A percentile compares a stretch with the other conserved stretches of the same genome.
Conservation (phyloP, 2,888 invertebrate species). For the Ypsolopha scabrella region DNA sequence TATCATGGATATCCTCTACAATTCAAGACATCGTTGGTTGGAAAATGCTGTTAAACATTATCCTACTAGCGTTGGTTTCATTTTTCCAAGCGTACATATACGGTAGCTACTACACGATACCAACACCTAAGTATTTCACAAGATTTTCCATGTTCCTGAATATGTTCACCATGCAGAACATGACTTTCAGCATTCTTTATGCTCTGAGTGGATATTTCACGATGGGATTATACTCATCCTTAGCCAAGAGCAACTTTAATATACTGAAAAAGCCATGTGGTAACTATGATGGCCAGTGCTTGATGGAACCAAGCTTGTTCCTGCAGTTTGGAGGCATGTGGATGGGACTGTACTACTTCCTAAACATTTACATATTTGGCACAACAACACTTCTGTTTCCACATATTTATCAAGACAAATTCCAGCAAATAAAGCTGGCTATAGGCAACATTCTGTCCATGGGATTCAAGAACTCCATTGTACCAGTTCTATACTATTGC, state of each 20-base stretch:
- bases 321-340: slow-evolving; percentile 76
- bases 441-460: slow-evolving; percentile 68
- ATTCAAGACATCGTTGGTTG: slow-evolving; percentile 70
- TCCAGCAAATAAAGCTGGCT: slow-evolving; percentile 74
- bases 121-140: slow-evolving; percentile 72
- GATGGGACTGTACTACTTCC: slow-evolving; percentile 72
- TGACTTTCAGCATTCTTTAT: slow-evolving; percentile 69
- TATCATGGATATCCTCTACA: slow-evolving; percentile 74
- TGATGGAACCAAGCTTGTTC: slow-evolving; percentile 77
- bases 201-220: slow-evolving; percentile 74
- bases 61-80: slow-evolving; percentile 73
- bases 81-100: slow-evolving; percentile 79
- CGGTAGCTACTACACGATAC: slow-evolving; percentile 76
- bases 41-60: slow-evolving; percentile 75
- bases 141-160: slow-evolving; percentile 75
- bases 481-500: slow-evolving; percentile 73
- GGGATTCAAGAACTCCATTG: slow-evolving; percentile 70
- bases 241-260: slow-evolving; percentile 72
- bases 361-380: slow-evolving; percentile 67
- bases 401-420: slow-evolving; percentile 77
- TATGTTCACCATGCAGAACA: slow-evolving; percentile 72
- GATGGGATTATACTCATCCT: slow-evolving; percentile 76
- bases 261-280: slow-evolving; percentile 59
- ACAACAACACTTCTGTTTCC: slow-evolving; percentile 73
- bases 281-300: slow-evolving; percentile 61